Percentiles rank a stretch among this genome's conserved stretches.
phyloP scores from a whole-genome alignment of 2,888 invertebrate species.

The Esperia sulphurella region DNA sequence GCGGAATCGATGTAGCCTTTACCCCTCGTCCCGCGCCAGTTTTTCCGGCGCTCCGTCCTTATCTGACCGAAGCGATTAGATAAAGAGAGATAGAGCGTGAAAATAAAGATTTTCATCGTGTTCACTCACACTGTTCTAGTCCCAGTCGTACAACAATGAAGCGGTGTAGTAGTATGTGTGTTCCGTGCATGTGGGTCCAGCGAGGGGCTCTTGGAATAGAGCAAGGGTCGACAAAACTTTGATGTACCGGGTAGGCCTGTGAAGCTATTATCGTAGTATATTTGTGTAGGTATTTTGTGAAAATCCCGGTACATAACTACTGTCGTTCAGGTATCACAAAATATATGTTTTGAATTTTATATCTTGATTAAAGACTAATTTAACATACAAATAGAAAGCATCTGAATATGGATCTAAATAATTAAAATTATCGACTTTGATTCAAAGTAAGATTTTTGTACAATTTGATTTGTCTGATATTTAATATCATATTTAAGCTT shows the following conservation, averaged over 20 bases:
- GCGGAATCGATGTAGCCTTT: constrained; percentile 80
- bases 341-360: not conserved
- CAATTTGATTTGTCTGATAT: too few relatives aligned
- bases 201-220: constrained; percentile 60
- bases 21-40: constrained; percentile 76
- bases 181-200: constrained; percentile 46
- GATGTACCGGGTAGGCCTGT: constrained; percentile 46
- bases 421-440: too few relatives aligned
- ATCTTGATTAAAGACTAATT: too few relatives aligned
- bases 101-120: constrained; percentile 80
- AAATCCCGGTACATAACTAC: not conserved
- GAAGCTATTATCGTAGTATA: constrained; percentile 40
- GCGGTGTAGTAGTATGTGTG: constrained; percentile 54
- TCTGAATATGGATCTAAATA: too few relatives aligned
- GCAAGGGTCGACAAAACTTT: constrained; percentile 64
- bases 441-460: too few relatives aligned
- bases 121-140: constrained; percentile 71
- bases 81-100: constrained; percentile 80
- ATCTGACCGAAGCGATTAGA: constrained; percentile 77
- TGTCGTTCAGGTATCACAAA: not conserved
- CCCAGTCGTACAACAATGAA: constrained; percentile 57
- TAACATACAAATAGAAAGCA: too few relatives aligned
- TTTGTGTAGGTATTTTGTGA: constrained; percentile 30
- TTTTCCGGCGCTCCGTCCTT: constrained; percentile 79
- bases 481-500: too few relatives aligned